These are phyloP conservation scores for Aplysia californica DNA, from an alignment of 1,140 invertebrate genomes.

Conservation along the genomic window DNA sequence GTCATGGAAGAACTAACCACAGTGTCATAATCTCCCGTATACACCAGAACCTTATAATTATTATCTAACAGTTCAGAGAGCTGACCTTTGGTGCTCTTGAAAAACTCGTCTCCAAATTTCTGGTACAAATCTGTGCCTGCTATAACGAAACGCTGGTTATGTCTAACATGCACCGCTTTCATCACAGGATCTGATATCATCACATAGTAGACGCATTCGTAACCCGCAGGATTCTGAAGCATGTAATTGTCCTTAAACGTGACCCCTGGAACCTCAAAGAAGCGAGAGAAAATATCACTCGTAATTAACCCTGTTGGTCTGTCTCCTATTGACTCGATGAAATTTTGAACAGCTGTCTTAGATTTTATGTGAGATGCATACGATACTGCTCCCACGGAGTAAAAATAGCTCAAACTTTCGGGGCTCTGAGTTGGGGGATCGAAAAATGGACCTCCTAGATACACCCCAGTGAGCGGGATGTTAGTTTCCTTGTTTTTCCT, in stretches of 20 bases:
- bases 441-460: slow-evolving; percentile 2
- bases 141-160: not conserved
- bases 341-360: not conserved
- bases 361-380: not conserved
- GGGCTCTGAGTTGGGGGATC: not conserved
- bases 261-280: not conserved
- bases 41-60: slow-evolving; percentile 5
- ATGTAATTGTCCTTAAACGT: not conserved
- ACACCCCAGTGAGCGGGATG: slow-evolving; percentile 30
- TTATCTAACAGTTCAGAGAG: not conserved
- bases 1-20: not conserved
- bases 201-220: too few relatives aligned
- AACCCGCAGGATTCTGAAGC: not conserved
- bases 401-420: not conserved
- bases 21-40: not conserved
- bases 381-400: not conserved
- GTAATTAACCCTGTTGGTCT: not conserved
- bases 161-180: not conserved
- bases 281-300: not conserved
- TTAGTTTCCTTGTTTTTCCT: slow-evolving; percentile 36
- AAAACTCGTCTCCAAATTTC: not conserved
- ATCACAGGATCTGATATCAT: not conserved
- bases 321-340: not conserved
- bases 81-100: not conserved
- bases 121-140: not conserved